Evolutionary conservation across 2,888 invertebrate species (phyloP).

Genomic region (Leptinotarsa rubiginosa): DNA sequence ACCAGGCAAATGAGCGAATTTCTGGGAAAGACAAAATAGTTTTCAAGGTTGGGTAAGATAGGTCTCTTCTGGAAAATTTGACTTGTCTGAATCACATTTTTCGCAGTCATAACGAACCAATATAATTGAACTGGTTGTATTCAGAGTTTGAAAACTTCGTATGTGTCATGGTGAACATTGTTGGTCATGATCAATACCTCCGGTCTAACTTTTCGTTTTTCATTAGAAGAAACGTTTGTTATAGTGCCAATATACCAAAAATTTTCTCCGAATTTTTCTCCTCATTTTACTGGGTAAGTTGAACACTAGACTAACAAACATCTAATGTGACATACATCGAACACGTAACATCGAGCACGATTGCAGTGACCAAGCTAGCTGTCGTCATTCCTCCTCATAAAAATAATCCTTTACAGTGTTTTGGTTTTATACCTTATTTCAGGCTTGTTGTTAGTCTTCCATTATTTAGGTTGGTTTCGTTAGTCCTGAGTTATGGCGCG

Average conservation of each 20-base stretch:
- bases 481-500: conserved; percentile 15
- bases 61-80: no score
- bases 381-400: conserved; percentile 48
- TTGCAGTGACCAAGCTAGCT: conserved; percentile 61
- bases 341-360: conserved; percentile 50
- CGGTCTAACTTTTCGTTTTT: no score
- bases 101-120: no score
- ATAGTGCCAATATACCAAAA: background rate
- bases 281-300: conserved; percentile 25
- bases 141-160: no score
- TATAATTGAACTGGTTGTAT: no score
- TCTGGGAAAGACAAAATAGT: no score
- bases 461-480: conserved; percentile 38
- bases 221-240: background rate
- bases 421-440: conserved; percentile 30
- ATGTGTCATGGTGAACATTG: no score
- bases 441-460: conserved; percentile 26
- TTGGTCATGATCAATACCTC: background rate
- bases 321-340: conserved; percentile 53
- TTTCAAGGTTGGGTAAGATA: no score
- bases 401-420: conserved; percentile 27
- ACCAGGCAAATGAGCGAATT: no score
- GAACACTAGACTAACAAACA: conserved; percentile 54
- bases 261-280: background rate
- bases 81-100: no score